Percentiles rank a stretch among this genome's conserved stretches.
These are phyloP conservation scores for Ceratotherium simum DNA, from an alignment of 2,113 vertebrate species.

Conservation along the genomic window DNA sequence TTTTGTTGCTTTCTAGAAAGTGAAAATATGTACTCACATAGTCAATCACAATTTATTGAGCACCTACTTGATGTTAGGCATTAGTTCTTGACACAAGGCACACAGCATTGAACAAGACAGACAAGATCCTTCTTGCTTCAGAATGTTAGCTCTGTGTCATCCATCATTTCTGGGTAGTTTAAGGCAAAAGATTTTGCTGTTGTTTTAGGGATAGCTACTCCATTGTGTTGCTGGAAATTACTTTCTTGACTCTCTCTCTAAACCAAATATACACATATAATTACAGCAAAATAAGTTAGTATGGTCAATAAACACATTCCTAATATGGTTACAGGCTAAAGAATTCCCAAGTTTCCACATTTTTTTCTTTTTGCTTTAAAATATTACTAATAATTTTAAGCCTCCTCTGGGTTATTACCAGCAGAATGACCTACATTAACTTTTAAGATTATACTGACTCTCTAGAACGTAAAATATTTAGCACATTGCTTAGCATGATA, in stretches of 20 bases:
- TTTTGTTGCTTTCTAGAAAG: background rate
- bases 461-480: slow-evolving; percentile 32
- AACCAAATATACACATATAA: background rate
- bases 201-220: background rate
- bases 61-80: background rate
- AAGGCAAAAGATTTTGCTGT: background rate
- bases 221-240: background rate
- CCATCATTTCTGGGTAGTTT: background rate
- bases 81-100: background rate
- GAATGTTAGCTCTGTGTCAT: background rate
- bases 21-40: background rate
- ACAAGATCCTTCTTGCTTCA: background rate
- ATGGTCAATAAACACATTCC: background rate
- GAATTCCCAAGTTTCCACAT: background rate
- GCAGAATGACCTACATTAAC: background rate
- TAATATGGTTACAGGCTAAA: background rate
- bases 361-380: background rate
- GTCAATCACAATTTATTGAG: background rate
- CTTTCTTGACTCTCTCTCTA: background rate
- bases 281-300: background rate
- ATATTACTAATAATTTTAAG: background rate
- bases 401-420: background rate
- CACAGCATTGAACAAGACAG: background rate
- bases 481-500: background rate
- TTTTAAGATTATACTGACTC: slow-evolving; percentile 13